Evolutionary conservation across 2,797 vertebrate genomes (phyloP).

Genomic region (Carduelis carduelis): DNA sequence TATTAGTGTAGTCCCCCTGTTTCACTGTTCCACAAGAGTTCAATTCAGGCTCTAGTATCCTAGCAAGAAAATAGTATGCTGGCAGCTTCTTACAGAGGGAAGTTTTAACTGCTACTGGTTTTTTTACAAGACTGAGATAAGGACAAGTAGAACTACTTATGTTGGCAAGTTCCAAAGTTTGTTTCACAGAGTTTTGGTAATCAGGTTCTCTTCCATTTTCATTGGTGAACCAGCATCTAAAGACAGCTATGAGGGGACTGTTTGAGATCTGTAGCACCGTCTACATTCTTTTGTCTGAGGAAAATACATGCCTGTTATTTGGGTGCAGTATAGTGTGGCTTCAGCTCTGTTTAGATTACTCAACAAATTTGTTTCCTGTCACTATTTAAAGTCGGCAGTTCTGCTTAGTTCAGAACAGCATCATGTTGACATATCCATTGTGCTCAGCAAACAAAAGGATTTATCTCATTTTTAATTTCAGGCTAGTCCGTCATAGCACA

Average conservation of each 20-base stretch:
- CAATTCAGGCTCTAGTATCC: neutral
- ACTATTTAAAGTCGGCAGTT: neutral
- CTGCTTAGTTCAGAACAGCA: neutral
- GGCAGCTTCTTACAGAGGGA: neutral
- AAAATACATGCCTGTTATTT: neutral
- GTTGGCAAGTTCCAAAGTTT: neutral
- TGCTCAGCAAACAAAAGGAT: neutral
- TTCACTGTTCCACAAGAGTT: neutral
- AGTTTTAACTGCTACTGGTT: neutral
- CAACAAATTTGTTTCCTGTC: neutral
- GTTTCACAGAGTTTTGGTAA: neutral
- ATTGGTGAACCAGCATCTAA: neutral
- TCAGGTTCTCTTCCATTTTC: neutral
- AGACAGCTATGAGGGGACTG: neutral
- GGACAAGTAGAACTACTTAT: neutral
- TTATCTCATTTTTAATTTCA: neutral
- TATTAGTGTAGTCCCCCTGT: neutral
- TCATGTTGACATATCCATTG: accelerated
- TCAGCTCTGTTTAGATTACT: neutral
- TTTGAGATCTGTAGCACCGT: neutral
- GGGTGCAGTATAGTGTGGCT: neutral
- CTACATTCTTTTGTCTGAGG: neutral
- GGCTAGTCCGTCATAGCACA: neutral
- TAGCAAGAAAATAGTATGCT: neutral
- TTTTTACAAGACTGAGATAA: neutral